Evolutionary conservation across 2,797 vertebrate genomes (phyloP).

Genomic region (Eulemur coronatus): DNA sequence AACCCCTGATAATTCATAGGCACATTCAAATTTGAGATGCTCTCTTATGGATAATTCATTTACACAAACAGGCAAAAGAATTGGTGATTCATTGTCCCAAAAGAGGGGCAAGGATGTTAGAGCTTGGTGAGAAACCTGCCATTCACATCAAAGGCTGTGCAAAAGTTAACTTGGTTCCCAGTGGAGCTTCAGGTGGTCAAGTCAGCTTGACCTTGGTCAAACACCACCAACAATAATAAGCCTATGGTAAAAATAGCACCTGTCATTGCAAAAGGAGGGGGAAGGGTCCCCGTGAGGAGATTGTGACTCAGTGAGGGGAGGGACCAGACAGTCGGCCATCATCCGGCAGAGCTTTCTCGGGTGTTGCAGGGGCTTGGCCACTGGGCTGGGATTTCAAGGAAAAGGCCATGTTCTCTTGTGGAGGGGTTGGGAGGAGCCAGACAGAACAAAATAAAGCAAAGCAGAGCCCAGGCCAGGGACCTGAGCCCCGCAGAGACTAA

Average conservation of each 20-base stretch:
- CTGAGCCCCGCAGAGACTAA: not conserved
- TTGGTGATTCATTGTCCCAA: not conserved
- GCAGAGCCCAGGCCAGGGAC: not conserved
- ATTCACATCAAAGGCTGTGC: not conserved
- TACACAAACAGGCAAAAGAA: not conserved
- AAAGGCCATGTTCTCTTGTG: not conserved
- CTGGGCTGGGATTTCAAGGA: too few species aligned
- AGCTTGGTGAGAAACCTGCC: not conserved
- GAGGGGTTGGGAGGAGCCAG: not conserved
- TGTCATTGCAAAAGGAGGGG: not conserved
- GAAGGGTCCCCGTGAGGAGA: rapidly evolving
- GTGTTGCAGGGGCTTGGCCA: not conserved
- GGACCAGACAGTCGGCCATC: not conserved
- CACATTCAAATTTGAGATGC: not conserved
- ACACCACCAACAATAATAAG: not conserved
- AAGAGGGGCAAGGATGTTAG: not conserved
- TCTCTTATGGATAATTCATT: not conserved
- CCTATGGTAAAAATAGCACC: not conserved
- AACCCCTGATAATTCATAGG: not conserved
- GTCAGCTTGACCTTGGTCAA: not conserved
- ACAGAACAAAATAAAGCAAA: not conserved
- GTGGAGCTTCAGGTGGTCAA: not conserved
- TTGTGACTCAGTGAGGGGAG: not conserved
- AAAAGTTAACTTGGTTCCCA: too few species aligned
- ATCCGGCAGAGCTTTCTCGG: not conserved